Percentiles rank a stretch among this genome's conserved stretches.
phyloP scores from a whole-genome alignment of 2,113 vertebrate species.

The Murina feae region DNA sequence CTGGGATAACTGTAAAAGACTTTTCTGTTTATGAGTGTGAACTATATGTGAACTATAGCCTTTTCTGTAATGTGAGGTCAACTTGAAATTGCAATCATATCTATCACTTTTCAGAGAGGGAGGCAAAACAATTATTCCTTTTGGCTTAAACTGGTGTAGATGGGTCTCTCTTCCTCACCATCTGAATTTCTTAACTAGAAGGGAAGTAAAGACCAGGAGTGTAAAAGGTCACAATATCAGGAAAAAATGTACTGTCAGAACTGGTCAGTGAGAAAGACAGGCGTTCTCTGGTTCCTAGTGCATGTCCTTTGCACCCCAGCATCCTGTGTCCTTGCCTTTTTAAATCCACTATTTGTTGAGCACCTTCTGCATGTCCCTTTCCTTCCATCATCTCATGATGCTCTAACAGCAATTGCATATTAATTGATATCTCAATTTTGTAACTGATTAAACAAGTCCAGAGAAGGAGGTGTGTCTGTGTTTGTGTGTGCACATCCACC shows the following conservation, averaged over 20 bases:
- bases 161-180: neutral
- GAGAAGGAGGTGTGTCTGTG: neutral
- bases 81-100: neutral
- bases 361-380: neutral
- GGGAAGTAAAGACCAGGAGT: neutral
- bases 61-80: neutral
- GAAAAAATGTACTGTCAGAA: neutral
- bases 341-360: neutral
- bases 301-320: neutral
- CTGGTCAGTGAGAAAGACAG: neutral
- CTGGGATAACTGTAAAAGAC: neutral
- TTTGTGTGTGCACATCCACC: neutral
- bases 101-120: neutral
- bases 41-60: neutral
- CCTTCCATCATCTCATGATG: neutral
- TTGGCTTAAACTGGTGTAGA: neutral
- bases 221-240: neutral
- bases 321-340: neutral
- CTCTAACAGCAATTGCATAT: neutral
- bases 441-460: neutral
- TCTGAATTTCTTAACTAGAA: neutral
- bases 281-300: fast-evolving
- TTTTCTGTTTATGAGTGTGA: neutral
- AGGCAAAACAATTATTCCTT: neutral
- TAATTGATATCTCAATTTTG: neutral